Conservation (phyloP, 2,888 invertebrate genomes). For the Escarpia spicata region DNA sequence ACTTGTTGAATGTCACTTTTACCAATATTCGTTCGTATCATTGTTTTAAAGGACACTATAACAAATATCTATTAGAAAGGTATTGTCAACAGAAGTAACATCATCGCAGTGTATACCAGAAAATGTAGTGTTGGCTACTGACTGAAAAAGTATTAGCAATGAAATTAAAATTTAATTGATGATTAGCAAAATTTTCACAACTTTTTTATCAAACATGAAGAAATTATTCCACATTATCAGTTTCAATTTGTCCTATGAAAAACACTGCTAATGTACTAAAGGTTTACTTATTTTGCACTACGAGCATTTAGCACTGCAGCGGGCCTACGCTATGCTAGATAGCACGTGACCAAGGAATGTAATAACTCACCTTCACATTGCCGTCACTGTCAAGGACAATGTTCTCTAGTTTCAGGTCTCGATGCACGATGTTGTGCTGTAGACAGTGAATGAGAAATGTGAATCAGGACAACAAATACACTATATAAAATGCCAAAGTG, state of each 20-base stretch:
- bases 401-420: conserved; percentile 95
- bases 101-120: neutral
- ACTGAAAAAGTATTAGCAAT: neutral
- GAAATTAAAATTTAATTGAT: neutral
- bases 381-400: conserved; percentile 91
- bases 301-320: neutral
- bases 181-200: neutral
- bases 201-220: conserved; percentile 17
- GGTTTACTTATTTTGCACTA: neutral
- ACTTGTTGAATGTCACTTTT: too few species aligned
- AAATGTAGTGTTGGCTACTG: neutral
- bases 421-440: conserved; percentile 92
- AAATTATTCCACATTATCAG: neutral
- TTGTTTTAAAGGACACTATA: too few species aligned
- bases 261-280: neutral
- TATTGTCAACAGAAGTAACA: too few species aligned
- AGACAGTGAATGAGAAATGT: conserved; percentile 36
- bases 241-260: neutral
- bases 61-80: too few species aligned
- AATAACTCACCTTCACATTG: conserved; percentile 84
- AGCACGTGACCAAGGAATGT: neutral
- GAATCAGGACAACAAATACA: neutral
- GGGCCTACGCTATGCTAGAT: neutral
- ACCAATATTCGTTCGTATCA: too few species aligned
- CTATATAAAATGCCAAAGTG: too few species aligned